phyloP scores from a whole-genome alignment of 2,113 vertebrate species.

The Chitala chitala region DNA sequence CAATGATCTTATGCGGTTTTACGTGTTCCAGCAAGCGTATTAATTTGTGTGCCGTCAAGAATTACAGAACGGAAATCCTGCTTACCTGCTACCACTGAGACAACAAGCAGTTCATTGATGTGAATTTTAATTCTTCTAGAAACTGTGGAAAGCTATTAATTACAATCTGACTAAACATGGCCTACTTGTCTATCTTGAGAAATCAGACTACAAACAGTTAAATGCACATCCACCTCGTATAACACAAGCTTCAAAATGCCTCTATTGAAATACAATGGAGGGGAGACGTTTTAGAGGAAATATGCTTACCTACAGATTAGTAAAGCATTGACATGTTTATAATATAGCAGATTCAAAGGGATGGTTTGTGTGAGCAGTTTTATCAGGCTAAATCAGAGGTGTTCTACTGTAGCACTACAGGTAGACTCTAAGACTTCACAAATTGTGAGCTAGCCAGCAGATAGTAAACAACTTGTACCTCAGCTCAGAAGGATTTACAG shows the following conservation, averaged over 20 bases:
- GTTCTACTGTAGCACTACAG: too few relatives aligned
- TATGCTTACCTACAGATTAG: neutral
- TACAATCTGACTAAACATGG: neutral
- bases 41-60: conserved; percentile 45
- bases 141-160: conserved; percentile 38
- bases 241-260: too few relatives aligned
- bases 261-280: too few relatives aligned
- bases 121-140: conserved; percentile 32
- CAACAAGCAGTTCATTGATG: conserved; percentile 50
- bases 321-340: neutral
- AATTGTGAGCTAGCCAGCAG: too few relatives aligned
- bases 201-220: neutral
- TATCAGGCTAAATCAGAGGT: neutral
- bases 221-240: neutral
- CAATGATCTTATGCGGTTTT: conserved; percentile 45
- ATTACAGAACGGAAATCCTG: conserved; percentile 65
- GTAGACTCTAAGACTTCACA: too few relatives aligned
- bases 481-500: too few relatives aligned
- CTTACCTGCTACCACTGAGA: conserved; percentile 57
- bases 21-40: conserved; percentile 54
- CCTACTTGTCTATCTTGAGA: too few relatives aligned
- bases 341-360: neutral
- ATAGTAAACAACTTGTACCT: too few relatives aligned
- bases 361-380: neutral
- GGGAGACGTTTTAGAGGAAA: too few relatives aligned